phyloP scores from a whole-genome alignment of 2,888 invertebrate genomes.

The Epiperipatus broadwayi region DNA sequence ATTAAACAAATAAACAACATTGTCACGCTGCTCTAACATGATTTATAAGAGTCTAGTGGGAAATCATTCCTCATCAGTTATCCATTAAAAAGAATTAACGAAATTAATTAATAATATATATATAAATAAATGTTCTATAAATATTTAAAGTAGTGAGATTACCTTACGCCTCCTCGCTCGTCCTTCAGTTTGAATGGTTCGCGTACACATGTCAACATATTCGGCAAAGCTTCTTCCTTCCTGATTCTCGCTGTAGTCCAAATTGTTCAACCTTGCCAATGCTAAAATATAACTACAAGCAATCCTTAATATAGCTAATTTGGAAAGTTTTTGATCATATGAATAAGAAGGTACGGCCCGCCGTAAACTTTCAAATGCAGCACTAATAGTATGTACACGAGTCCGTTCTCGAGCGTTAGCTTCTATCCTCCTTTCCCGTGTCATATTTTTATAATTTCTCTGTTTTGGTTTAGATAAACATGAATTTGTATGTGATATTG shows the following conservation, averaged over 20 bases:
- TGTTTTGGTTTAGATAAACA: constrained; percentile 41
- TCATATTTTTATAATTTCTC: constrained; percentile 88
- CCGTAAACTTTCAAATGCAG: constrained; percentile 74
- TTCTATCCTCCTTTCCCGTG: constrained; percentile 69
- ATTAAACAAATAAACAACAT: no score
- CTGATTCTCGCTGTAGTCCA: constrained; percentile 42
- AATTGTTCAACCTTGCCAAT: constrained; percentile 52
- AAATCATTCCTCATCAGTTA: no score
- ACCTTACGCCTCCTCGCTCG: constrained; percentile 68
- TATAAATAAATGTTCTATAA: no score
- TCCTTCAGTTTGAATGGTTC: constrained; percentile 76
- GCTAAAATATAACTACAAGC: constrained; percentile 83
- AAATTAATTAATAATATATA: no score
- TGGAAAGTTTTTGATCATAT: constrained; percentile 77
- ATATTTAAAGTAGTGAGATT: constrained; percentile 43
- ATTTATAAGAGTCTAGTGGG: no score
- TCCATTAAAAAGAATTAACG: no score
- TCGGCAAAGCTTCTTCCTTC: constrained; percentile 43
- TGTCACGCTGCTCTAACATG: no score
- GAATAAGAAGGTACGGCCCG: constrained; percentile 71
- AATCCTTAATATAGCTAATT: constrained; percentile 72
- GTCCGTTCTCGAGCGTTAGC: constrained; percentile 83
- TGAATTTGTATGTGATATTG: no score
- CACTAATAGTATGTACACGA: constrained; percentile 82
- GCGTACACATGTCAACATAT: constrained; percentile 69